phyloP scores from a whole-genome alignment of 2,888 invertebrate genomes.

The Euclidia mi region DNA sequence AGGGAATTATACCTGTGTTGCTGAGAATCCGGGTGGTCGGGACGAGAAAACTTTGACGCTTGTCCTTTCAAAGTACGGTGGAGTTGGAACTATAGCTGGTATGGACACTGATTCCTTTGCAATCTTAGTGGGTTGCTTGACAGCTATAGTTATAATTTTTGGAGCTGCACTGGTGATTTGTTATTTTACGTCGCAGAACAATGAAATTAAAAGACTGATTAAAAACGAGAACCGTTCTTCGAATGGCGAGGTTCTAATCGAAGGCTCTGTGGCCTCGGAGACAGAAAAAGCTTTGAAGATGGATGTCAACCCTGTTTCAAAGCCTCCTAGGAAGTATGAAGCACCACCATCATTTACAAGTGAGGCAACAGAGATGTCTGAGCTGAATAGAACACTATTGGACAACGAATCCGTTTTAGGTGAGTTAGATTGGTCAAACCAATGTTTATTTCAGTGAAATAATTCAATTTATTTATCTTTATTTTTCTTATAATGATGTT shows the following conservation, averaged over 20 bases:
- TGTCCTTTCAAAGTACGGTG: slow-evolving; percentile 85
- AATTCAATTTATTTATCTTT: too few species aligned
- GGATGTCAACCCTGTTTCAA: slow-evolving; percentile 95
- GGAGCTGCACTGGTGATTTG: slow-evolving; percentile 85
- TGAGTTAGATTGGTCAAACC: slow-evolving; percentile 75
- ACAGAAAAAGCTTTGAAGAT: slow-evolving; percentile 95
- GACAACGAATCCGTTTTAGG: slow-evolving; percentile 94
- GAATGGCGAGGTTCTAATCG: slow-evolving; percentile 92
- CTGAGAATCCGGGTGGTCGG: slow-evolving; percentile 95
- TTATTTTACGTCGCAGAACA: slow-evolving; percentile 88
- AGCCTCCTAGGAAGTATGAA: slow-evolving; percentile 94
- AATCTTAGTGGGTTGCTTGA: slow-evolving; percentile 85
- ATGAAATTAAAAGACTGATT: slow-evolving; percentile 90
- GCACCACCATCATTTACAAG: slow-evolving; percentile 91
- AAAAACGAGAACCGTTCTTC: slow-evolving; percentile 91
- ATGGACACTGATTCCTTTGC: slow-evolving; percentile 88
- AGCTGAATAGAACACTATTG: slow-evolving; percentile 94
- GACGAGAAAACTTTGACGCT: slow-evolving; percentile 94
- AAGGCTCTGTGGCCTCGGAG: slow-evolving; percentile 93
- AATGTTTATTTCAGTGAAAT: background rate
- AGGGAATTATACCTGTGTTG: slow-evolving; percentile 94
- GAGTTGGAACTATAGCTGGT: slow-evolving; percentile 80
- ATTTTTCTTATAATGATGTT: too few species aligned
- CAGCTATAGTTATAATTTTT: slow-evolving; percentile 84
- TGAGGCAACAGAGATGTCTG: slow-evolving; percentile 94